Conservation (phyloP, 2,888 invertebrate species). For the Campoplex nolae region DNA sequence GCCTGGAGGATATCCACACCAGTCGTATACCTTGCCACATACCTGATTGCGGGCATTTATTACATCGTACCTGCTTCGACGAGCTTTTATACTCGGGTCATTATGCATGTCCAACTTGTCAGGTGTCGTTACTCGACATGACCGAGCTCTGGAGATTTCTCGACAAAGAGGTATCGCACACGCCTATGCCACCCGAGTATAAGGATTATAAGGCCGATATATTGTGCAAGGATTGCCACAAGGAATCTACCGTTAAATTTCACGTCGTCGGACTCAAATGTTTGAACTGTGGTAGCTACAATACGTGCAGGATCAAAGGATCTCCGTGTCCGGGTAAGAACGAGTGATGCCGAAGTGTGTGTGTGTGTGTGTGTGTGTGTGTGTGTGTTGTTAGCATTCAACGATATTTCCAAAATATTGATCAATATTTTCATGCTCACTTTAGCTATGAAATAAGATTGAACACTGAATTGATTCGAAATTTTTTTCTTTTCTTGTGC, state of each 20-base stretch:
- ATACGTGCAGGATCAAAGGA: slow-evolving; percentile 93
- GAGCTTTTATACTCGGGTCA: slow-evolving; percentile 91
- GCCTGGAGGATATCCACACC: slow-evolving; percentile 96
- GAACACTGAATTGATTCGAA: too few relatives aligned
- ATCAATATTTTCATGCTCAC: neutral
- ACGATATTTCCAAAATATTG: neutral
- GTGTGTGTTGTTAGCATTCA: neutral
- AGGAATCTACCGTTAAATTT: slow-evolving; percentile 93
- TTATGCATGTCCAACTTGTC: slow-evolving; percentile 95
- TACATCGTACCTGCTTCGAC: slow-evolving; percentile 94
- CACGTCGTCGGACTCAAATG: slow-evolving; percentile 96
- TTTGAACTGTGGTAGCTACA: slow-evolving; percentile 94
- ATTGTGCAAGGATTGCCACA: slow-evolving; percentile 96
- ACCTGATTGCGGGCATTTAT: slow-evolving; percentile 94
- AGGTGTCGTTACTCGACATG: slow-evolving; percentile 95
- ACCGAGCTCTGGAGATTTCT: slow-evolving; percentile 92
- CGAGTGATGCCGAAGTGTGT: neutral
- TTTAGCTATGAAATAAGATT: neutral
- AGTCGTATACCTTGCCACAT: slow-evolving; percentile 95
- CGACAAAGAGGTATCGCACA: slow-evolving; percentile 92
- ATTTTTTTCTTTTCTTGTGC: too few relatives aligned
- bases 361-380: too few relatives aligned
- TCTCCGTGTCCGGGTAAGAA: slow-evolving; percentile 84
- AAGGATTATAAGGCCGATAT: slow-evolving; percentile 92
- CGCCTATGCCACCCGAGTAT: slow-evolving; percentile 94